Evolutionary conservation across 2,888 invertebrate species (phyloP).

Genomic region (Arenicola marina): DNA sequence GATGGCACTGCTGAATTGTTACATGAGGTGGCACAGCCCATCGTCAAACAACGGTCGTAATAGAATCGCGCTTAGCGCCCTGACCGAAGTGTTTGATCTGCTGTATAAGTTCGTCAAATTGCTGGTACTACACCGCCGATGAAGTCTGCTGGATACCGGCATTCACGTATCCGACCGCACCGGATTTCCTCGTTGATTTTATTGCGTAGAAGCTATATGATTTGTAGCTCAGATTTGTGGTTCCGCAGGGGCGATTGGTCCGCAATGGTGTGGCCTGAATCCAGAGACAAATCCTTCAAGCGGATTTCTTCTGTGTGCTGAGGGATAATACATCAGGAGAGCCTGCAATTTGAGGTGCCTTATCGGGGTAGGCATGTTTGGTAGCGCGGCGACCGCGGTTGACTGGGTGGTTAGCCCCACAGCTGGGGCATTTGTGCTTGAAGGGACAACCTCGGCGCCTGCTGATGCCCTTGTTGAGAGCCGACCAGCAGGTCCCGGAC

Average conservation of each 20-base stretch:
- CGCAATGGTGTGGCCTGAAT: too few species aligned
- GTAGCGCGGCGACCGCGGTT: neutral
- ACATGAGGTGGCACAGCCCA: neutral
- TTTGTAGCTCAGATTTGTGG: too few species aligned
- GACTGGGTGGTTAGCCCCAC: neutral
- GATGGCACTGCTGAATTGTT: neutral
- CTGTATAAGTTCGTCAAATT: neutral
- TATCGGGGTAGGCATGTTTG: too few species aligned
- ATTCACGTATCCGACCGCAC: neutral
- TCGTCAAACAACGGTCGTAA: neutral
- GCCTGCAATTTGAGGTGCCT: too few species aligned
- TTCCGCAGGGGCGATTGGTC: too few species aligned
- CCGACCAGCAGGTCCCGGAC: neutral
- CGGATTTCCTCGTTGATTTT: too few species aligned
- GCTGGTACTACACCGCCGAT: neutral
- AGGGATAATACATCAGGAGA: too few species aligned
- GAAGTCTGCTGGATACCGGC: neutral
- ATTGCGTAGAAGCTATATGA: too few species aligned
- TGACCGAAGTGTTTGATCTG: neutral
- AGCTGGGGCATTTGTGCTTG: neutral
- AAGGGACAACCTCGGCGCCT: neutral
- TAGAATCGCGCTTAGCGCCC: neutral
- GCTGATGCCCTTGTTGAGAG: neutral
- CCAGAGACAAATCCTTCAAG: too few species aligned
- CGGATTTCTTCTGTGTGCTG: too few species aligned